Evolutionary conservation across 1,140 invertebrate genomes (phyloP), one percentile per base, ranked within the genome.

Genomic region (Drosophila ironensis): DNA sequence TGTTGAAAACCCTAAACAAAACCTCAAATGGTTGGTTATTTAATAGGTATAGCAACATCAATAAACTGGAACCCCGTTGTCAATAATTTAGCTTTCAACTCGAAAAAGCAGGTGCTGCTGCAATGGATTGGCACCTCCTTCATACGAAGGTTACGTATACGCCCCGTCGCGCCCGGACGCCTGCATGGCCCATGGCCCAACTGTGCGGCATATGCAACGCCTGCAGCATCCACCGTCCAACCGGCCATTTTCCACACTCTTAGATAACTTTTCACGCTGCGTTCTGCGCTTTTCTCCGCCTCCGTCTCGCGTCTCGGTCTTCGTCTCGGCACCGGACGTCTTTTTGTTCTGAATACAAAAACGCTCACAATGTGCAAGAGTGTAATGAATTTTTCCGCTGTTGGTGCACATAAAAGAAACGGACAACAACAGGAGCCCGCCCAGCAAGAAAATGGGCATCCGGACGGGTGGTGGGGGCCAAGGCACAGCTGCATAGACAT

Each of bases 331-430:
- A 9, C 17, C 27, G 25, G 40, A 46, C 40, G 24, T 48, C 59
- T 63, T 84, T 84, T 86, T 73, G 73, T 86, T 84, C 56, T 60
- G 41, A 70, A 59, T 53, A 82, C 40, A 76, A 82, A 80, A 82
- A 78, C 59, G 66, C 61, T 63, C 64, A 68, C 52, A 68, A 73
- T 75, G 64, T 78, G 71, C 57, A 78, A 81, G 77, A 72, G 69
- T 86, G 69, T 82, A 86, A 82, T 82, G 80, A 82, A 82, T 82
- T 82, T 82, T 86, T 82, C 73, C 78, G 78, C 69, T 82, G 63
- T 82, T 69, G 67, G 22, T 67, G 77, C 69, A 78, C 53, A 82
- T 60, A 86, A 82, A 84, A 82, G 63, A 78, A 82, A 73, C 71
- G 56, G 73, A 73, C 78, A 64, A 69, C 57, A 80, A 48, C 56